phyloP scores from a whole-genome alignment of 1,140 invertebrate species.

The Anagrus nilaparvatae region DNA sequence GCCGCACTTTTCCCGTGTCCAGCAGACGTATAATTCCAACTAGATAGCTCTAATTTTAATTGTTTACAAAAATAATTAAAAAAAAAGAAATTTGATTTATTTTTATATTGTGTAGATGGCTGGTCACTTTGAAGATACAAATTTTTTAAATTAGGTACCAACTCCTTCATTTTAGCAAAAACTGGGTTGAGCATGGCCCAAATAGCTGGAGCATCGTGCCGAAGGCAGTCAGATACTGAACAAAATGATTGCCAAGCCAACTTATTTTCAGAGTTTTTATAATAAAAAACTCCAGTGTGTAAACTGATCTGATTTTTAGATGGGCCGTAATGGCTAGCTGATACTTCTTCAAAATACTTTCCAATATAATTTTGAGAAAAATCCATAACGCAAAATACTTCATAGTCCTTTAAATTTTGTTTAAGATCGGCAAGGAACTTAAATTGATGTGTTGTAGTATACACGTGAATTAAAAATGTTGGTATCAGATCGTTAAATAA shows the following conservation, averaged over 20 bases:
- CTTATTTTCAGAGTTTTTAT: constrained; percentile 7
- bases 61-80: constrained; percentile 10
- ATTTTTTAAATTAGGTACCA: constrained; percentile 10
- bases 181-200: constrained; percentile 22
- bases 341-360: constrained; percentile 28
- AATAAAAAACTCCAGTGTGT: constrained; percentile 21
- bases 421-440: constrained; percentile 21
- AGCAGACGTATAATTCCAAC: constrained; percentile 12
- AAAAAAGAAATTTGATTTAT: constrained; percentile 10
- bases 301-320: constrained; percentile 23
- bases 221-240: constrained; percentile 14
- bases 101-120: constrained; percentile 21
- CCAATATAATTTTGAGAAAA: constrained; percentile 30
- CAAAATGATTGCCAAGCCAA: constrained; percentile 21
- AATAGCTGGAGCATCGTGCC: constrained; percentile 17
- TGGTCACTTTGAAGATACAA: constrained; percentile 23
- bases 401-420: constrained; percentile 22
- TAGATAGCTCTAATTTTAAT: constrained; percentile 4
- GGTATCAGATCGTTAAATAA: constrained; percentile 9
- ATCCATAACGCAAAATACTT: constrained; percentile 26
- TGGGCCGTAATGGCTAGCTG: constrained; percentile 24
- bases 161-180: constrained; percentile 9
- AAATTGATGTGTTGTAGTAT: constrained; percentile 24
- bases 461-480: constrained; percentile 20
- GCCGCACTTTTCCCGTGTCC: constrained; percentile 14